A percentile compares a stretch with the other conserved stretches of the same genome.
These are phyloP conservation scores for Trogon surrucura DNA, from an alignment of 2,113 vertebrate species.

Conservation along the genomic window DNA sequence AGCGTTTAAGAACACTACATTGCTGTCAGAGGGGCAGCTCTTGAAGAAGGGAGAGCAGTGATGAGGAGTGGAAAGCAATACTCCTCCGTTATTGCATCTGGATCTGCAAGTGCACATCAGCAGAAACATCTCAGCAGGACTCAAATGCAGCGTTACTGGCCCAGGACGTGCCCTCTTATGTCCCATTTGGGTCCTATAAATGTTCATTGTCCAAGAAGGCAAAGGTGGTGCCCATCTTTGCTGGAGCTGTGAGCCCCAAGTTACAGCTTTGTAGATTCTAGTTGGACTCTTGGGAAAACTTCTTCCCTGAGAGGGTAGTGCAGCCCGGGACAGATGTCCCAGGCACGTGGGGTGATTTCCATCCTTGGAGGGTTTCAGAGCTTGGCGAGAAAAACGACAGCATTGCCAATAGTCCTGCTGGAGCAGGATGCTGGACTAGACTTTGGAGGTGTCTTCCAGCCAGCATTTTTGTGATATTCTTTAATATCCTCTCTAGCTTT, in stretches of 20 bases:
- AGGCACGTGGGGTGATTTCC: not conserved
- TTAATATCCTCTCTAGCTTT: constrained; percentile 62
- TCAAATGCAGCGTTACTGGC: not conserved
- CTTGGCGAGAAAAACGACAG: not conserved
- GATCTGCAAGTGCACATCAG: not conserved
- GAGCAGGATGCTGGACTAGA: constrained; percentile 1
- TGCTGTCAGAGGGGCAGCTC: not conserved
- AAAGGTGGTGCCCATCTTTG: not conserved
- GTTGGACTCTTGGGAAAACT: not conserved
- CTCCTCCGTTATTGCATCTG: not conserved
- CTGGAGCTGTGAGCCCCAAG: not conserved
- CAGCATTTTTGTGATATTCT: constrained; percentile 22
- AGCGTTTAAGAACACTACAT: not conserved
- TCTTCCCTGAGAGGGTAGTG: not conserved
- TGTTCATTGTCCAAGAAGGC: not conserved
- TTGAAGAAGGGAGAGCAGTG: not conserved
- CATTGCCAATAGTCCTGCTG: not conserved
- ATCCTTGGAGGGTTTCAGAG: not conserved
- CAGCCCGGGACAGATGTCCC: not conserved
- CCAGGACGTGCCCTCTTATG: not conserved
- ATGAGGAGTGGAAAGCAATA: not conserved
- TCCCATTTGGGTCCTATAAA: not conserved
- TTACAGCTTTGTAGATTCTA: not conserved
- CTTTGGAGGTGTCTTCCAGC: constrained; percentile 20
- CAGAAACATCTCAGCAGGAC: not conserved